Conservation (phyloP, 1,140 invertebrate species). For the Akabosia matsudoensis region DNA sequence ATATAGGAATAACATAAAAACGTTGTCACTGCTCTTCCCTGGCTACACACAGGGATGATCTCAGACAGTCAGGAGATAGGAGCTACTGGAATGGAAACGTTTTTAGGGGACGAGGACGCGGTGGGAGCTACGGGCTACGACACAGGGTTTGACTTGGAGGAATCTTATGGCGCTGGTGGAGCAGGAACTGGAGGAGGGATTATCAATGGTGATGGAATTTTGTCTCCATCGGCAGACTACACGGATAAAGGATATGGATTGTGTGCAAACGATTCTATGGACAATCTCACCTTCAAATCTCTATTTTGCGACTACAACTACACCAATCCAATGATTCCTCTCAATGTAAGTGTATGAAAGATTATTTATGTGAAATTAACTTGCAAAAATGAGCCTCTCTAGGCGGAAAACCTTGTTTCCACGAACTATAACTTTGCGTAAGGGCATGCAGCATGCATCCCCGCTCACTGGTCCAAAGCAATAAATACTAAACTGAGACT, state of each 20-base stretch:
- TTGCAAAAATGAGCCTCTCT: no score
- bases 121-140: background rate
- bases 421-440: no score
- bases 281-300: slow-evolving; percentile 26
- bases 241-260: slow-evolving; percentile 8
- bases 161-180: background rate
- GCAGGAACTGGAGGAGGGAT: background rate
- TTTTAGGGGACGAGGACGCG: background rate
- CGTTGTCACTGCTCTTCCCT: no score
- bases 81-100: background rate
- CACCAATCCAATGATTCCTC: slow-evolving; percentile 15
- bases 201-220: background rate
- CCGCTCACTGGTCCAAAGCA: no score
- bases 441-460: no score
- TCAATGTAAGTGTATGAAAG: slow-evolving; percentile 25
- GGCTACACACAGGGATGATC: slow-evolving; percentile 4
- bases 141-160: background rate
- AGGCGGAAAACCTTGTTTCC: no score
- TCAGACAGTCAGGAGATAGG: slow-evolving; percentile 11
- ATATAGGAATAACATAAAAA: background rate
- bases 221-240: background rate
- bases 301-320: slow-evolving; percentile 33
- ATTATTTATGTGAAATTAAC: background rate
- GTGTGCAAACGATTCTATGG: slow-evolving; percentile 34
- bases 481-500: background rate